Evolutionary conservation across 2,113 vertebrate species (phyloP).

Genomic region (Melierax canorus): DNA sequence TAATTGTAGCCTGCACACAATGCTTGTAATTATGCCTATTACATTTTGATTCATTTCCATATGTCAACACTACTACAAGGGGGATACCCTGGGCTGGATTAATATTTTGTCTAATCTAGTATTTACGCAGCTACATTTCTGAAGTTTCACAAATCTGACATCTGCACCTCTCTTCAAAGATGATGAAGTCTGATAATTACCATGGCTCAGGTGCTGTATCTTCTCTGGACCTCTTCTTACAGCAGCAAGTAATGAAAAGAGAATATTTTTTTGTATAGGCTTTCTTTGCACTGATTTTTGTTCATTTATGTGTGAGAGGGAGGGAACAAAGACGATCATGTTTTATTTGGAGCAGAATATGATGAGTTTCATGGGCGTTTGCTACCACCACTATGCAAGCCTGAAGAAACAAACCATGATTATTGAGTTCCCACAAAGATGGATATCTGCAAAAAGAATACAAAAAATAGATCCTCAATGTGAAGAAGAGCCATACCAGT

Average conservation of each 20-base stretch:
- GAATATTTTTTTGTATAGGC: background rate
- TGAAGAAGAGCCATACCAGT: background rate
- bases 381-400: background rate
- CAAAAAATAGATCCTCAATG: background rate
- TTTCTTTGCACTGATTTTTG: background rate
- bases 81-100: background rate
- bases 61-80: conserved; percentile 78
- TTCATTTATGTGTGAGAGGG: background rate
- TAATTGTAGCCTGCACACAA: conserved; percentile 83
- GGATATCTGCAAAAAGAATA: background rate
- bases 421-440: background rate
- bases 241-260: background rate
- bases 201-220: background rate
- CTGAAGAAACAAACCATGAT: background rate
- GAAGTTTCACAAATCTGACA: background rate
- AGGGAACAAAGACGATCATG: background rate
- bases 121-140: background rate
- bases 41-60: conserved; percentile 85
- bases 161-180: background rate
- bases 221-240: background rate
- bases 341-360: background rate
- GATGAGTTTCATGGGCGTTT: background rate
- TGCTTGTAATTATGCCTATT: conserved; percentile 84
- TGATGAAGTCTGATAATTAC: background rate
- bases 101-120: background rate